A percentile compares a stretch with the other conserved stretches of the same genome.
Conservation (phyloP, 2,888 invertebrate species). For the Pristionchus mayeri region DNA sequence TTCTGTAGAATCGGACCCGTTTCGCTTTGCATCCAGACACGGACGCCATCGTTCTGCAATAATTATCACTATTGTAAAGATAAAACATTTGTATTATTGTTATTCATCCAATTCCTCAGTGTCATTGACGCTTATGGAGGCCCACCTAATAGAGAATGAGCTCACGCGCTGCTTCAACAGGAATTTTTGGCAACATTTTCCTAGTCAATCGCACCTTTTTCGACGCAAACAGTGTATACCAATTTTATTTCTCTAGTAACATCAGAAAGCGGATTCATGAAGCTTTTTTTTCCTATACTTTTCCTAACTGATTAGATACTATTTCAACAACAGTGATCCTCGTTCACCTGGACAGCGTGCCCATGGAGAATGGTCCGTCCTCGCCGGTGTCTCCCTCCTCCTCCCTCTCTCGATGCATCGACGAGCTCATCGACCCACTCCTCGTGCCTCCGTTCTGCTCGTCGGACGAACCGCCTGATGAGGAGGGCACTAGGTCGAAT, state of each 20-base stretch:
- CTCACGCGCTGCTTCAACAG: too few relatives aligned
- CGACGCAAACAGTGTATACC: too few relatives aligned
- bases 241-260: too few relatives aligned
- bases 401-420: slow-evolving; percentile 48
- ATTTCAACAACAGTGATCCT: not conserved
- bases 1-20: slow-evolving; percentile 73
- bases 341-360: slow-evolving; percentile 32
- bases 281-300: too few relatives aligned
- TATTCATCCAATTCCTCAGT: not conserved
- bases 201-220: too few relatives aligned
- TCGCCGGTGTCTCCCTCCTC: slow-evolving; percentile 33
- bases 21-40: slow-evolving; percentile 64
- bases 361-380: not conserved
- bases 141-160: too few relatives aligned
- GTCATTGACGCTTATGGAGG: too few relatives aligned
- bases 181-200: too few relatives aligned
- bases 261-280: too few relatives aligned
- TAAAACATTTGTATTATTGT: too few relatives aligned
- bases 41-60: slow-evolving; percentile 44
- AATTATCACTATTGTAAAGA: not conserved
- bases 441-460: slow-evolving; percentile 33
- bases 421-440: slow-evolving; percentile 39
- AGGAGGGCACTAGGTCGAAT: not conserved
- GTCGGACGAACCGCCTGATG: slow-evolving; percentile 30
- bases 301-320: not conserved